Evolutionary conservation across 2,888 invertebrate species (phyloP).

Genomic region (Furcula furcula): DNA sequence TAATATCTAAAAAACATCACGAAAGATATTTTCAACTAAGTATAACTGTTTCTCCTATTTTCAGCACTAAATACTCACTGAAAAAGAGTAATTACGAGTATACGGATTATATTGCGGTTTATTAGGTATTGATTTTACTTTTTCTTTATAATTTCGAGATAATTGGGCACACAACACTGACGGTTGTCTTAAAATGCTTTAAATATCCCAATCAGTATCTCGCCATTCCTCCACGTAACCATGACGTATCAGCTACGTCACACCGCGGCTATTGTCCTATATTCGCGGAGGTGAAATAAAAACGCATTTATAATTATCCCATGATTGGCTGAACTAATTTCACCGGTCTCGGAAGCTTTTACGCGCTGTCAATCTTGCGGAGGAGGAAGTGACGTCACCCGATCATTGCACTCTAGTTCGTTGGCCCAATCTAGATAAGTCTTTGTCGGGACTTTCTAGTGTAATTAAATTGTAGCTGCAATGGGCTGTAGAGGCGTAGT

Average conservation of each 20-base stretch:
- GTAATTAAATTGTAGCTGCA: background rate
- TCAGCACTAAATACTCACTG: too few species aligned
- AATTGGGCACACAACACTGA: too few species aligned
- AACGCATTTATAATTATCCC: constrained; percentile 5
- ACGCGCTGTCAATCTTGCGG: constrained; percentile 27
- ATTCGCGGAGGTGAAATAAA: constrained; percentile 1
- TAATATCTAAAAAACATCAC: too few species aligned
- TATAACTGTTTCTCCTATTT: too few species aligned
- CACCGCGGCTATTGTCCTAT: background rate
- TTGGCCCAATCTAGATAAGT: constrained; percentile 24
- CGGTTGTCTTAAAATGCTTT: too few species aligned
- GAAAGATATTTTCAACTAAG: too few species aligned
- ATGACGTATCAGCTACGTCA: background rate
- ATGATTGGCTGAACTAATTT: constrained; percentile 13
- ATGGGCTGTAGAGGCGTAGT: constrained; percentile 1
- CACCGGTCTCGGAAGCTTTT: constrained; percentile 23
- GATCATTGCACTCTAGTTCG: constrained; percentile 30
- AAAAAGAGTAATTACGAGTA: too few species aligned
- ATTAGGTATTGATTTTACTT: too few species aligned
- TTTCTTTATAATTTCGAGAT: too few species aligned
- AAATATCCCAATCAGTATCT: too few species aligned
- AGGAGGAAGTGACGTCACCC: constrained; percentile 25
- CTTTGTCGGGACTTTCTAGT: constrained; percentile 4
- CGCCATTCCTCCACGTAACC: background rate
- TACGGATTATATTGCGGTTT: too few species aligned